Base-by-base conservation (phyloP, 2,113 vertebrate genomes). In the Colius striatus region DNA sequence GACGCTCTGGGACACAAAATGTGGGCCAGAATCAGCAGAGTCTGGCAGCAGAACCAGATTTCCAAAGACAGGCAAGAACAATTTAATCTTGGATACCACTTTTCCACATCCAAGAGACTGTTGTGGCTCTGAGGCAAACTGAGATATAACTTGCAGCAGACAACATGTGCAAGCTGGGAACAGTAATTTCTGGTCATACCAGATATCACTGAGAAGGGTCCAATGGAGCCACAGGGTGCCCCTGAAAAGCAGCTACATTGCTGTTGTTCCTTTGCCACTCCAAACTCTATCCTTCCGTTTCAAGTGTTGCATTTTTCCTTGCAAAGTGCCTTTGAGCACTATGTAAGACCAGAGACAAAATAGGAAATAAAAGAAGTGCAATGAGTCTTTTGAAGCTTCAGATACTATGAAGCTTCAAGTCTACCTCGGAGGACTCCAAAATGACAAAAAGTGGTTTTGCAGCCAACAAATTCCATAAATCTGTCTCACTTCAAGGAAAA, bases 161-260 rank as follows among this genome's bases (percentile, higher is more conserved):
- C 7, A 61, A 27, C 0, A 0, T 25, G 29, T 20, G 11, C 2
- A 15, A 34, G 48, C 48, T 34, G 18, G 11, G 23, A 74, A 74
- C 0, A 0, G 41, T 22, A 27, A 29, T 36, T 83, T 63, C 48
- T 53, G 29, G 38, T 41, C 38, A 41, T 45, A 38, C 23, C 34
- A 38, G 22, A 17, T 25, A 10, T 16, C 0, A 1, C 4, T 0
- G 2, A 34, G 26, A 5, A 66, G 36, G 11, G 45, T 77, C 51
- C 0, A 1, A 34, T 0, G 6, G 21, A 70, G 20, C 17, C 65
- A 38, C 55, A n/a, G 10, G 2, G 20, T 27, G 20, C 2, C 19
- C 6, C 9, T 25, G 11, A 66, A 54, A 10, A 34, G 16, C 53
- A 36, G 29, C 38, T 30, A 8, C 11, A 16, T n/a, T 10, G 0